Base-by-base conservation (phyloP, 2,113 vertebrate species). In the Podiceps cristatus region DNA sequence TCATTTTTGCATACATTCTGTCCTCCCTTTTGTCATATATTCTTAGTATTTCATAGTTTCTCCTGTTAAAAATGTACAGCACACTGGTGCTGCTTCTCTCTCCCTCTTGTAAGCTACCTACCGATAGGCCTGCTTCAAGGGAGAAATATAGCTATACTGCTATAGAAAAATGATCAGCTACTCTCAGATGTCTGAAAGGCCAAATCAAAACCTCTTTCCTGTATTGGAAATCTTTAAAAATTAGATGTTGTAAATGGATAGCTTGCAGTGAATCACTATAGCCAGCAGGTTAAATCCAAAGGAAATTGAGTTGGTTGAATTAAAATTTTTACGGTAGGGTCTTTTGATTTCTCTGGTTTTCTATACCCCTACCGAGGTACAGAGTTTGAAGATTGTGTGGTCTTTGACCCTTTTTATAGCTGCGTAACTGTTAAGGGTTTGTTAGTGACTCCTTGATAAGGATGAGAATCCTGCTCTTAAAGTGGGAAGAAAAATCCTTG, bases 71-170 rank as follows among this genome's bases (percentile, higher is more conserved):
- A 44, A 16, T 20, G 18, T 5, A 12, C 7, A 49, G 55, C 16
- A 13, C 23, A 5, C 17, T 22, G 29, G 10, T 53, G 68, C 50
- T 86, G 75, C 18, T 68, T 55, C 27, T 35, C 33, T 71, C 25
- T 58, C 13, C 20, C n/a, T 37, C 28, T 31, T 35, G 18, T 33
- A 31, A 58, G 29, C 29, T n/a, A 5, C 35, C 23, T 67, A 18
- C n/a, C 2, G 2, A 29, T 53, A 33, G 27, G 13, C 17, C 31
- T 64, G 44, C 18, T 73, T 24, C 14, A 18, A 22, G 24, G 49
- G 9, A n/a, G 24, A 63, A 13, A 9, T 37, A 6, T 2, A 35
- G n/a, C 10, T 73, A 1, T 28, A 4, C 16, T 23, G 1, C 15
- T 2, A 2, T 18, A 33, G n/a, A 76, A 35, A 11, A 49, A 4